Evolutionary conservation across 2,113 vertebrate species (phyloP), one percentile per base, ranked within the genome.

Genomic region (Muscicapa adusta): DNA sequence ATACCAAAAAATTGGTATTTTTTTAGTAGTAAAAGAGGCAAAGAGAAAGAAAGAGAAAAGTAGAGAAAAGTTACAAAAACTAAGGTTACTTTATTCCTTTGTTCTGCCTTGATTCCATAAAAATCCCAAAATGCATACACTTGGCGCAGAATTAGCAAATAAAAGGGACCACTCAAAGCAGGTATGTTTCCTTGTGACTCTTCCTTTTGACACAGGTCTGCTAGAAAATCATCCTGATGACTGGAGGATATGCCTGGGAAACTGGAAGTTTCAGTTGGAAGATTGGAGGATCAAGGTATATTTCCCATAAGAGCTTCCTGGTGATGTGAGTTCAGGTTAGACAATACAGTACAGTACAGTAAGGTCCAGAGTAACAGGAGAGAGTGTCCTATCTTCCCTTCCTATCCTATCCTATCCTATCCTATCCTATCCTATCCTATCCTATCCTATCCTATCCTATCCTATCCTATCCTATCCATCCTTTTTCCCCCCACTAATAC

Each of bases 121-220:
- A 79, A 47, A 68, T 24, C 29, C 9, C 0, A 0, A 54, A 45
- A 67, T 60, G 4, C 7, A 13, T 11, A 28, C 5, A 8, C 4
- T 79, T 9, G 8, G 25, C 22, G 28, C 13, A 83, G 28, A 67
- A 58, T 48, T n/a, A 45, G 12, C 6, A 78, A 76, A 14, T n/a
- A 71, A 58, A 12, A 58, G 7, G 28, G 9, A 20, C 10, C 10
- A 34, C 24, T 54, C 62, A 62, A 87, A 62, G 22, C 12, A 50
- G 0, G 0, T 25, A 6, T 12, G 5, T 36, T 43, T 71, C 12
- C 25, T 56, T 45, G 13, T 36, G 18, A 24, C 13, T 48, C 74
- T 82, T 71, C 6, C 36, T 63, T 83, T 58, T 31, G 8, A 75
- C 83, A 76, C 3, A 31, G 11, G n/a, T 54, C 34, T 79, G 8